Evolutionary conservation across 1,140 invertebrate species (phyloP), one percentile per base, ranked within the genome.

Genomic region (Ptiloglossa arizonensis): DNA sequence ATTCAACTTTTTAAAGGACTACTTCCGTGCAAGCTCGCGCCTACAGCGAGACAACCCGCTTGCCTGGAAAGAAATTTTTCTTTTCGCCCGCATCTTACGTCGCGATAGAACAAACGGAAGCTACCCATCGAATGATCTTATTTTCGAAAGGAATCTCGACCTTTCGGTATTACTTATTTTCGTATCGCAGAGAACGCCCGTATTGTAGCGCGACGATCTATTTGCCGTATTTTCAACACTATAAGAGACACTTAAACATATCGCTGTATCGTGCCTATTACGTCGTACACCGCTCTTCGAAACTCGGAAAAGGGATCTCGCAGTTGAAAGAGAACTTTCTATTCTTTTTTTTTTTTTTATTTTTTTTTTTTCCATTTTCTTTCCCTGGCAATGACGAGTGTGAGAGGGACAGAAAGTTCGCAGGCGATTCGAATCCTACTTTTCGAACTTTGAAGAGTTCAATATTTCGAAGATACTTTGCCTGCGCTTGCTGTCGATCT

Each of bases 191-290:
- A 24, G 13, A 32, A 52, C 22, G 2, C 50, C n/a, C 66, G 22
- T 56, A 50, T 62, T 56, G 22, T 68, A 82, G 56, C 67, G 69
- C 41, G 64, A 73, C 41, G 64, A 73, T 64, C 38, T 38, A 35
- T 35, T n/a, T 27, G 22, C 29, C 46, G 29, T 71, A 75, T 68
- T 62, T 80, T 73, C 46, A 15, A 50, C 11, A 50, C 35, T 54
- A 79, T 56, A 69, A 67, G 50, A 68, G 11, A 79, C 72, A 67
- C 75, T 79, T 83, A 44, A 69, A 83, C 69, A 32, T 82, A 60
- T 74, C 54, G 68, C 70, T 83, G 79, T 66, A 73, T 79, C 75
- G 81, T 83, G 82, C 82, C 81, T 83, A 77, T 63, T 66, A 44
- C 13, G 32, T 66, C 52, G 77, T 71, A 77, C 75, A 71, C 46